phyloP scores from a whole-genome alignment of 2,797 vertebrate genomes.

The Mus minutoides region DNA sequence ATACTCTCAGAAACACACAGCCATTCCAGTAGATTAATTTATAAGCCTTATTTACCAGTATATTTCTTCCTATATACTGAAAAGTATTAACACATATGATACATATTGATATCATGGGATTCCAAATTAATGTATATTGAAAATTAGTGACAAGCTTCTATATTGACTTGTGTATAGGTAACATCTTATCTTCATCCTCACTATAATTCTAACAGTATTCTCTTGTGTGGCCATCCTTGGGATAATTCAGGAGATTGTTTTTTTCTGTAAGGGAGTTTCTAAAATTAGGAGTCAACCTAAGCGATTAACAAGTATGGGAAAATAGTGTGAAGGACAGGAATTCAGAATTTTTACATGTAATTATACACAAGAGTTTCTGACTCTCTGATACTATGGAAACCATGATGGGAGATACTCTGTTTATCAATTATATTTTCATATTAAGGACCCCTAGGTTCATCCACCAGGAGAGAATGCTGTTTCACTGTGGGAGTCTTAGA shows the following conservation, averaged over 20 bases:
- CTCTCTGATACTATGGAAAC: conserved; percentile 30
- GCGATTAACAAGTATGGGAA: not conserved
- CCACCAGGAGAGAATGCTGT: not conserved
- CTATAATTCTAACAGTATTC: not conserved
- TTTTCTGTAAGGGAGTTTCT: not conserved
- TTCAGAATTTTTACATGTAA: conserved; percentile 57
- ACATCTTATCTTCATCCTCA: not conserved
- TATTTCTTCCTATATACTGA: not conserved
- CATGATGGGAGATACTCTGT: conserved; percentile 21
- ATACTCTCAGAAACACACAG: not conserved
- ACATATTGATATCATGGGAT: not conserved
- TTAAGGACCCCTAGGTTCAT: conserved; percentile 11
- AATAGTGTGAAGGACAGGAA: not conserved
- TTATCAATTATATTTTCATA: conserved; percentile 68
- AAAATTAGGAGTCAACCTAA: not conserved
- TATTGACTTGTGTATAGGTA: not conserved
- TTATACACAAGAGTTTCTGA: conserved; percentile 42
- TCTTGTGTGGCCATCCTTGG: not conserved
- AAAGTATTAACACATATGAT: not conserved
- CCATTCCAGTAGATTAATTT: not conserved
- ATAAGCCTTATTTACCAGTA: not conserved
- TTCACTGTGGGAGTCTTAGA: conserved; percentile 55
- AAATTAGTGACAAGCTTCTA: not conserved
- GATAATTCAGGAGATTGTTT: not conserved
- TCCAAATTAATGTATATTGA: not conserved